Conservation (phyloP, 2,797 vertebrate species). For the Megaceryle alcyon region DNA sequence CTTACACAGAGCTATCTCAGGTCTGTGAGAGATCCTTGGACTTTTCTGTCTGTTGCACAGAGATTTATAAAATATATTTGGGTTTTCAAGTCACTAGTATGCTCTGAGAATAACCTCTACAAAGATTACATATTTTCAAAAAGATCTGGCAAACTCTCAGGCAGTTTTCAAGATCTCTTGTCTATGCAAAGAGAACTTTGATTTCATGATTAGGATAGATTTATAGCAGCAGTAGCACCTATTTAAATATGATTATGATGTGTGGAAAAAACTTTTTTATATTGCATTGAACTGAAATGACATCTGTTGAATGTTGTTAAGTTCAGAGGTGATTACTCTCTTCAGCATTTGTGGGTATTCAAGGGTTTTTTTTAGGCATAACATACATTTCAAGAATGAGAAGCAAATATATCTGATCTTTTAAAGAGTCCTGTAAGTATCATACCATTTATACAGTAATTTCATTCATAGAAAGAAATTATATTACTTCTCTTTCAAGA, state of each 20-base stretch:
- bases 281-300: not conserved
- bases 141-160: conserved; percentile 40
- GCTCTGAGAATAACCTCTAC: conserved; percentile 33
- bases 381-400: not conserved
- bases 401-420: not conserved
- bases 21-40: not conserved
- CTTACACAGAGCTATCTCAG: not conserved
- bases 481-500: not conserved
- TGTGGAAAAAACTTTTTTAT: not conserved
- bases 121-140: not conserved
- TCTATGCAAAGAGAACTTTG: conserved; percentile 46
- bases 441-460: not conserved
- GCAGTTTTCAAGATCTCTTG: conserved; percentile 55
- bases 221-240: conserved; percentile 31
- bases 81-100: not conserved
- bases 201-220: conserved; percentile 55
- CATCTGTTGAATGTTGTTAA: not conserved
- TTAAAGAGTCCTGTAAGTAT: not conserved
- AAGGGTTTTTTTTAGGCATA: not conserved
- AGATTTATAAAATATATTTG: not conserved
- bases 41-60: not conserved
- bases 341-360: not conserved
- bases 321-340: not conserved
- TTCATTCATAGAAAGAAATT: not conserved
- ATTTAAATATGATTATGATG: conserved; percentile 17